These are phyloP conservation scores for Pachyseris speciosa DNA, from an alignment of 64 coral and sea anemone species.

Conservation along the genomic window DNA sequence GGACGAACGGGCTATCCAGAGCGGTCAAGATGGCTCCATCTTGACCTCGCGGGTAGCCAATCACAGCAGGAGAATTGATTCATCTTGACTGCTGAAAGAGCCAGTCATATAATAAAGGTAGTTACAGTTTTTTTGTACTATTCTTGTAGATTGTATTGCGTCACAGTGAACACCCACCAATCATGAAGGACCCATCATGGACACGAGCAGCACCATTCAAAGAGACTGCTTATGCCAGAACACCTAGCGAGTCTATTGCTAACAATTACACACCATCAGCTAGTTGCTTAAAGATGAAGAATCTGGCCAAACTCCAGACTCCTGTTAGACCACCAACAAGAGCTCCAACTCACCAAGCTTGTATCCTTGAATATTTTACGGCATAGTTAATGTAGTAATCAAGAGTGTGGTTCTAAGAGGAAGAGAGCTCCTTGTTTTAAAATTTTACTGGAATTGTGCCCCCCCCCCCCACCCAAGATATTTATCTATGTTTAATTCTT, in stretches of 20 bases:
- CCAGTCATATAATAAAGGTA: too few relatives aligned
- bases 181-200: slow-evolving; percentile 98
- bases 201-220: slow-evolving; percentile 95
- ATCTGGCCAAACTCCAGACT: slow-evolving; percentile 63
- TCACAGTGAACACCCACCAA: slow-evolving; percentile 97
- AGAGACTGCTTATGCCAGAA: slow-evolving; percentile 92
- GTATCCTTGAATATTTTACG: slow-evolving; percentile 40
- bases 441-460: too few relatives aligned
- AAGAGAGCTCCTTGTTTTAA: too few relatives aligned
- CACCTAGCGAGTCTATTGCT: slow-evolving; percentile 98
- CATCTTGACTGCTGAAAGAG: too few relatives aligned
- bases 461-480: too few relatives aligned
- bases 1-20: too few relatives aligned
- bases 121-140: not conserved
- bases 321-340: slow-evolving; percentile 79
- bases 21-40: too few relatives aligned
- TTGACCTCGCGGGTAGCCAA: too few relatives aligned
- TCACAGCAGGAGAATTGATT: not conserved
- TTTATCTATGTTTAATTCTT: too few relatives aligned
- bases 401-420: too few relatives aligned
- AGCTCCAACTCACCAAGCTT: slow-evolving; percentile 62
- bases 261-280: slow-evolving; percentile 97
- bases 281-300: slow-evolving; percentile 83
- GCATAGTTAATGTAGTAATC: too few relatives aligned
- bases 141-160: slow-evolving; percentile 91